phyloP scores from a whole-genome alignment of 2,797 vertebrate genomes.

The Smutsia gigantea region DNA sequence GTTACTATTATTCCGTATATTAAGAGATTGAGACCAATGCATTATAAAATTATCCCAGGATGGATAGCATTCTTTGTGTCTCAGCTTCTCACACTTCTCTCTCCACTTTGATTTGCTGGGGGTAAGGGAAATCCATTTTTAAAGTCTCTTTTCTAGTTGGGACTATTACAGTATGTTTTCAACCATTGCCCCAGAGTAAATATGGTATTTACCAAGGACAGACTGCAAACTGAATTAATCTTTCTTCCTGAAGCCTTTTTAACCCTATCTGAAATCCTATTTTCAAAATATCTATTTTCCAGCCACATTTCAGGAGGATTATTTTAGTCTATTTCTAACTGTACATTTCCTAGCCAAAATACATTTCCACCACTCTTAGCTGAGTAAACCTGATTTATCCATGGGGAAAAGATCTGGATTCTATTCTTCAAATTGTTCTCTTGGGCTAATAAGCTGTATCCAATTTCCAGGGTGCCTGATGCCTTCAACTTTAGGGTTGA shows the following conservation, averaged over 20 bases:
- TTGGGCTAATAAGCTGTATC: slow-evolving; percentile 75
- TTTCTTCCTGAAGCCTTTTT: slow-evolving; percentile 17
- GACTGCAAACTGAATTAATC: background rate
- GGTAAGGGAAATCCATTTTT: background rate
- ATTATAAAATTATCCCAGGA: background rate
- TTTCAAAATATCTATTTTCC: slow-evolving; percentile 61
- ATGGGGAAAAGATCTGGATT: slow-evolving; percentile 68
- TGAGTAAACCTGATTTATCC: slow-evolving; percentile 72
- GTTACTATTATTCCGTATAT: background rate
- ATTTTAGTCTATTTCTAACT: slow-evolving; percentile 50
- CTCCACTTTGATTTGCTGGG: background rate
- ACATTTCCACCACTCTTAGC: slow-evolving; percentile 19
- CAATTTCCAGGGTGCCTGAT: slow-evolving; percentile 71
- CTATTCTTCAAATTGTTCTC: slow-evolving; percentile 76
- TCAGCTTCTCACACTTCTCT: slow-evolving; percentile 28
- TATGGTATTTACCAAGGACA: background rate
- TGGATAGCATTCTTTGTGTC: background rate
- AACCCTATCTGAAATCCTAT: background rate
- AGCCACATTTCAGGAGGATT: slow-evolving; percentile 10
- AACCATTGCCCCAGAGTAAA: background rate
- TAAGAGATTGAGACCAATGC: background rate
- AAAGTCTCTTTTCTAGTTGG: background rate
- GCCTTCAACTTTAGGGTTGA: slow-evolving; percentile 72
- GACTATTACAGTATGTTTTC: background rate
- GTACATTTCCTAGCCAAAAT: slow-evolving; percentile 61